Percentiles rank a stretch among this genome's conserved stretches.
These are phyloP conservation scores for Clamator glandarius DNA, from an alignment of 2,797 vertebrate species.

Conservation along the genomic window DNA sequence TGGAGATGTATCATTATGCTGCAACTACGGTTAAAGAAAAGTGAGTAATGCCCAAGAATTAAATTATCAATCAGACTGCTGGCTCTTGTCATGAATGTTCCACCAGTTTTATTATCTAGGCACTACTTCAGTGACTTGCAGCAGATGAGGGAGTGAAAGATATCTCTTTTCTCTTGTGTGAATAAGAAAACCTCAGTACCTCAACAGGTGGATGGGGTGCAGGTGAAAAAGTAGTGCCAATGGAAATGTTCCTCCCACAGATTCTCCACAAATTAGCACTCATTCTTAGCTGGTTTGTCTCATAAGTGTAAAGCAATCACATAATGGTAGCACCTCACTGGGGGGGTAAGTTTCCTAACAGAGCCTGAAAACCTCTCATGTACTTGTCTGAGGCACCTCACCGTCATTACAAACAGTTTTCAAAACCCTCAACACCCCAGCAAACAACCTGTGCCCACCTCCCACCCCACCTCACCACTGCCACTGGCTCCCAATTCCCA, in stretches of 20 bases:
- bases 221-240: neutral
- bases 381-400: no score
- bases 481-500: no score
- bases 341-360: neutral
- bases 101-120: neutral
- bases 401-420: fast-evolving
- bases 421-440: no score
- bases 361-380: neutral
- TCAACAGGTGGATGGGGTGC: fast-evolving
- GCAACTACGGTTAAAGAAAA: neutral
- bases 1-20: neutral
- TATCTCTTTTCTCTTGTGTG: neutral
- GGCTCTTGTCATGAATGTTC: neutral
- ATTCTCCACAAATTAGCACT: neutral
- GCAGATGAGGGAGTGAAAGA: neutral
- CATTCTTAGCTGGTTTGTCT: neutral
- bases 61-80: neutral
- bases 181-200: neutral
- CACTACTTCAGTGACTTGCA: neutral
- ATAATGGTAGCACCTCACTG: no score
- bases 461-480: neutral
- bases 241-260: neutral
- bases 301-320: fast-evolving
- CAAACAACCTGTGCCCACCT: neutral
- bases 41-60: neutral